phyloP scores from a whole-genome alignment of 1,140 invertebrate genomes.

The Penaeus vannamei region DNA sequence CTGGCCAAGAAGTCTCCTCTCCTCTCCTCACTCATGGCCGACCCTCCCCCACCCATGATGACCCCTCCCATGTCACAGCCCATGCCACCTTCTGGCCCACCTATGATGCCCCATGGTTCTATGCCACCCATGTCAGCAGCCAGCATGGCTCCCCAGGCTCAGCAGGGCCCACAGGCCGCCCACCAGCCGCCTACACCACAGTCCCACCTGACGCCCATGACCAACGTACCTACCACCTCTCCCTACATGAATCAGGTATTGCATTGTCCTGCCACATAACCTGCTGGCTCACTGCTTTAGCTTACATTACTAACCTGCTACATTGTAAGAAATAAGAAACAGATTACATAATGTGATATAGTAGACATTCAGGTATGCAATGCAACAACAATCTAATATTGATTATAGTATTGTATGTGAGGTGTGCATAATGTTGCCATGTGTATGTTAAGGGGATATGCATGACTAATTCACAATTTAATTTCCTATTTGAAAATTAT shows the following conservation, averaged over 20 bases:
- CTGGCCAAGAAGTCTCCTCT: slow-evolving; percentile 71
- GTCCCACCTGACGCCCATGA: slow-evolving; percentile 60
- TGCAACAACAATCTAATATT: too few species aligned
- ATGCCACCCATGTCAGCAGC: slow-evolving; percentile 70
- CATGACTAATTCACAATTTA: too few species aligned
- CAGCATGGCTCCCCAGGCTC: slow-evolving; percentile 69
- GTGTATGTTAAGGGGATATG: too few species aligned
- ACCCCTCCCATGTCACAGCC: slow-evolving; percentile 69
- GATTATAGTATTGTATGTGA: too few species aligned
- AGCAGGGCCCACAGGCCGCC: slow-evolving; percentile 54
- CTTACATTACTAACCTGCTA: too few species aligned
- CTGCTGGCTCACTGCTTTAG: too few species aligned
- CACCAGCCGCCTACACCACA: slow-evolving; percentile 59
- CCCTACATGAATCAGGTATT: slow-evolving; percentile 69
- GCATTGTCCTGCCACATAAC: background rate
- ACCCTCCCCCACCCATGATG: slow-evolving; percentile 70
- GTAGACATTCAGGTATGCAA: too few species aligned
- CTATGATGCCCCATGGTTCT: slow-evolving; percentile 68
- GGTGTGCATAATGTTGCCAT: too few species aligned
- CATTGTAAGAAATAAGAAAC: too few species aligned
- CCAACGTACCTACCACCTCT: slow-evolving; percentile 61
- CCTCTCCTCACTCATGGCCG: slow-evolving; percentile 70
- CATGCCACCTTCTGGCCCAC: slow-evolving; percentile 70
- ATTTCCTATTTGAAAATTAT: too few species aligned
- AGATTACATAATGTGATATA: too few species aligned